Conservation (phyloP, 2,888 invertebrate genomes). For the Melinaea menophilus region DNA sequence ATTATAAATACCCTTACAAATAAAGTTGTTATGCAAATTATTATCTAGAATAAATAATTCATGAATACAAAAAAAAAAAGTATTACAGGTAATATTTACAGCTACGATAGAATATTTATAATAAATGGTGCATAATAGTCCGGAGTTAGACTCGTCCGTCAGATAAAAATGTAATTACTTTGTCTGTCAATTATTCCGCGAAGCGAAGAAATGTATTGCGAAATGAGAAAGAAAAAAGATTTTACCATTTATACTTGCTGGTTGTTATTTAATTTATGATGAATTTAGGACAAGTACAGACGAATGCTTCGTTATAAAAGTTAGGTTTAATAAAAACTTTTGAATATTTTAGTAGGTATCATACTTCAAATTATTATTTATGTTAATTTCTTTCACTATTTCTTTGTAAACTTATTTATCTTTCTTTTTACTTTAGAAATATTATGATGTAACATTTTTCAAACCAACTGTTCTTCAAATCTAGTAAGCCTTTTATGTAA, state of each 20-base stretch:
- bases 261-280: conserved; percentile 3
- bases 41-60: too few relatives aligned
- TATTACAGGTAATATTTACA: neutral
- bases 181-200: conserved; percentile 17
- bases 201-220: conserved; percentile 11
- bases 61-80: too few relatives aligned
- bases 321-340: neutral
- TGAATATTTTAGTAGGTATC: neutral
- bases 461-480: conserved; percentile 19
- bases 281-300: conserved; percentile 31
- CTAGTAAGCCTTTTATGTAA: conserved; percentile 26
- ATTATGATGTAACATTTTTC: neutral
- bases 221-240: conserved; percentile 4
- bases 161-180: conserved; percentile 22
- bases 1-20: too few relatives aligned
- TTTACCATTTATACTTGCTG: neutral
- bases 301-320: conserved; percentile 27
- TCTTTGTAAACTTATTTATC: too few relatives aligned
- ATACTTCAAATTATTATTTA: too few relatives aligned
- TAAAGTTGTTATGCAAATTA: too few relatives aligned
- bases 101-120: neutral
- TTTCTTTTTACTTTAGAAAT: neutral
- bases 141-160: conserved; percentile 11
- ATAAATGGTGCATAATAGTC: conserved; percentile 8
- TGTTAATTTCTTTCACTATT: too few relatives aligned